Base-by-base conservation (phyloP, 2,888 invertebrate genomes). In the Drosophila affinis region DNA sequence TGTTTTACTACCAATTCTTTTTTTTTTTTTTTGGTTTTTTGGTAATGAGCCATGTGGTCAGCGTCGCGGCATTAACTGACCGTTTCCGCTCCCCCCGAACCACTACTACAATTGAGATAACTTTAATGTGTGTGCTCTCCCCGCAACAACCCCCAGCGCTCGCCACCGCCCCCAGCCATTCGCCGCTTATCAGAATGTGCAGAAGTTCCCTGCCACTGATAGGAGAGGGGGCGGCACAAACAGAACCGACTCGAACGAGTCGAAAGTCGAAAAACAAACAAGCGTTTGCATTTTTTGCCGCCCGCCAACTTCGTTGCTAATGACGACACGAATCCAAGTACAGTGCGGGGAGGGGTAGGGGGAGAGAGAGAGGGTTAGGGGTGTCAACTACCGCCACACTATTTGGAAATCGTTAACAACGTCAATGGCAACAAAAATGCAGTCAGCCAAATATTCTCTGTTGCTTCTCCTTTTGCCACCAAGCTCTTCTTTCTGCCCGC, bases 321-420 rank as follows among this genome's bases (percentile, higher is more conserved):
- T 75, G 75, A 75, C 74, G 74, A 75, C 74, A 75, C 55, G 29
- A 56, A 57, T 53, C 39, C 24, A 47, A 44, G 17, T 14, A 46
- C 32, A 46, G 48, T 17, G 18, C 58, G 14, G 47, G 56, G 24
- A 3, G 1, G 10, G 39, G 5, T 14, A 9, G 5, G 4, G 21
- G 3, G 10, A 10, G 32, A 32, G 32, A 32, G 32, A 6, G 39
- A 14, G n/a, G 9, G 44, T 12, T 0, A 12, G 24, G 47, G 55
- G 34, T 56, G 58, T 60, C 60, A 67, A 64, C 45, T 64, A 64
- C 45, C 39, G 73, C 45, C 39, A 58, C 45, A 52, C 56, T 81
- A 81, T 79, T 85, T 78, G 77, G 77, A 84, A 82, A 87, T 81
- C 81, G 81, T 82, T 87, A 82, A 81, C 82, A 78, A 83, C 78